These are phyloP conservation scores for Bursaphelenchus mucronatus DNA, from an alignment of 1,140 invertebrate genomes.

Conservation along the genomic window DNA sequence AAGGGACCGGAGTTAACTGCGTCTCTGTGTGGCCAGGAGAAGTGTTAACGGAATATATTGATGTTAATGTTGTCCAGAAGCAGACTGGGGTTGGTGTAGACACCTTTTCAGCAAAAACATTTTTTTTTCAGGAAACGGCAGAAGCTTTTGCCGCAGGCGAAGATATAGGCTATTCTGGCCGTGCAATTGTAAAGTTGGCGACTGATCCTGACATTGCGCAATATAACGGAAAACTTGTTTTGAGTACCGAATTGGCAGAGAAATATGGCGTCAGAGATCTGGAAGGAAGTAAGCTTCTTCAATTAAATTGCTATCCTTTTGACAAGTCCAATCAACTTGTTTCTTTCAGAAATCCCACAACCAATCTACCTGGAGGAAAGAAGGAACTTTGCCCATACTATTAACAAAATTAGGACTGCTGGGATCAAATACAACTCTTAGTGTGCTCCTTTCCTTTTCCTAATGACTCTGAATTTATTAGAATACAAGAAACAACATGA, in stretches of 20 bases:
- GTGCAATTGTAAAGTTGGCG: conserved; percentile 15
- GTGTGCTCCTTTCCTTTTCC: not conserved
- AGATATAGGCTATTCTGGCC: conserved; percentile 14
- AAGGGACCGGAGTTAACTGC: conserved; percentile 17
- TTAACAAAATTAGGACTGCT: not conserved
- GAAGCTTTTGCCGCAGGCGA: conserved; percentile 18
- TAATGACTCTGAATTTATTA: not conserved
- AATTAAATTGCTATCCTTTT: not conserved
- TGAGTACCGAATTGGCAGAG: conserved; percentile 16
- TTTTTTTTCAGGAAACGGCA: conserved; percentile 6
- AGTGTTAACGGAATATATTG: conserved; percentile 23
- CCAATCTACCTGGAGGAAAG: not conserved
- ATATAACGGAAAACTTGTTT: conserved; percentile 16
- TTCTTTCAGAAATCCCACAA: not conserved
- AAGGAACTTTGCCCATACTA: not conserved
- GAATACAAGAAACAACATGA: not conserved
- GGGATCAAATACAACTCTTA: not conserved
- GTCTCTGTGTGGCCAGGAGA: conserved; percentile 25
- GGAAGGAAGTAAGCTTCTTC: conserved; percentile 18
- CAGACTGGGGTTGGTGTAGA: too few species aligned
- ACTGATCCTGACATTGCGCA: conserved; percentile 22
- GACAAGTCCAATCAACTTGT: not conserved
- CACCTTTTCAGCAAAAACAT: not conserved
- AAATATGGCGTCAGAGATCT: conserved; percentile 22
- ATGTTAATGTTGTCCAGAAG: not conserved